Conservation (phyloP, 2,888 invertebrate species). For the Bimastos eiseni region DNA sequence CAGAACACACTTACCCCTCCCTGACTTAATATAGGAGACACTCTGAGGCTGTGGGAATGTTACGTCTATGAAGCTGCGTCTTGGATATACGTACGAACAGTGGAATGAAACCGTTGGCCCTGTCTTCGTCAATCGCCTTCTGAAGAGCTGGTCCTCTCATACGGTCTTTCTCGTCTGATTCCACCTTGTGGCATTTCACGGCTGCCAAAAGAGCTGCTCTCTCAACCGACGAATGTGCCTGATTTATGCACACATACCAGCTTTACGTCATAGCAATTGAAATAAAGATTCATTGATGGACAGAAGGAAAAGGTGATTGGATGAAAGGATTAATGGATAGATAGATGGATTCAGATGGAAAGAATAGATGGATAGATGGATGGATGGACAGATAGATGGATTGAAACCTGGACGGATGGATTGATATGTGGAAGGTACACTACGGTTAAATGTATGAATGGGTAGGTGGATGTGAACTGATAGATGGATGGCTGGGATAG, state of each 20-base stretch:
- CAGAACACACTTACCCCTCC: no score
- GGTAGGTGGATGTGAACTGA: no score
- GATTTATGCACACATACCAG: not conserved
- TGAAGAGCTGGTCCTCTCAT: conserved; percentile 51
- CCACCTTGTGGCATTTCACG: conserved; percentile 52
- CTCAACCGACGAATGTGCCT: conserved; percentile 63
- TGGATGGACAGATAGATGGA: not conserved
- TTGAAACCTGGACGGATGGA: not conserved
- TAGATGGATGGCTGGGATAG: not conserved
- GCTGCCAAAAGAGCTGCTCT: conserved; percentile 56
- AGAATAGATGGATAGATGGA: not conserved
- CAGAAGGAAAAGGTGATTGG: no score
- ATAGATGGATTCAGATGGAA: not conserved
- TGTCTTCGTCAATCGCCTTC: conserved; percentile 53
- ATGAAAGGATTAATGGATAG: not conserved
- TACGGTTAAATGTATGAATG: no score
- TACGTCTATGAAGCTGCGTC: not conserved
- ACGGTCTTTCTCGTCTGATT: conserved; percentile 50
- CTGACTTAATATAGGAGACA: no score
- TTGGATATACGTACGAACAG: conserved; percentile 55
- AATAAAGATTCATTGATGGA: not conserved
- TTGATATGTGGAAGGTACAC: not conserved
- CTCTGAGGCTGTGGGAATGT: no score
- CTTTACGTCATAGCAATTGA: not conserved
- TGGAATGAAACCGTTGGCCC: conserved; percentile 57